Evolutionary conservation across 35 echinoderm and acorn worm species (phyloP).

Genomic region (Stichopus chloronotus): DNA sequence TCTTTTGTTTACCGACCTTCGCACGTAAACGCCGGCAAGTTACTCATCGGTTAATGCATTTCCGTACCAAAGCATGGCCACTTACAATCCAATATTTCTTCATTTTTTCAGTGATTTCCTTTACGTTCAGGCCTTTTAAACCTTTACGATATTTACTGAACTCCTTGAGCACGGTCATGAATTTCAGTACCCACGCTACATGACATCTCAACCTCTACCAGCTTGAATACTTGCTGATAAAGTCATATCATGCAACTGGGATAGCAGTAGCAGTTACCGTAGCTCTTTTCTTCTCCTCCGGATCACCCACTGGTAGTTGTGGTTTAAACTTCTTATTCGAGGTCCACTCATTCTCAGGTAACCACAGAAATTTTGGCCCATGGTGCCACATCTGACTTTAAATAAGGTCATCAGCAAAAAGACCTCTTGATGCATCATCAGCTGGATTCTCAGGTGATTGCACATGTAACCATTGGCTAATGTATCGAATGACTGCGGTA

Average conservation of each 20-base stretch:
- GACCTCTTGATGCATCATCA: conserved; percentile 57
- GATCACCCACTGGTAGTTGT: background rate
- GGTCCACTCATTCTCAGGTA: too few species aligned
- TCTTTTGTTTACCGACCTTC: conserved; percentile 54
- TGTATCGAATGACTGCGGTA: conserved; percentile 70
- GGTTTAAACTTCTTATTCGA: background rate
- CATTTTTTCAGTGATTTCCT: background rate
- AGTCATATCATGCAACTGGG: background rate
- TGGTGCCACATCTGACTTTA: too few species aligned
- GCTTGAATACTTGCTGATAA: conserved; percentile 10
- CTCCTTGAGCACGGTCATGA: background rate
- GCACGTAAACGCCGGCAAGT: conserved; percentile 28
- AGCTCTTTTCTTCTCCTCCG: background rate
- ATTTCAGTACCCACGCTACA: conserved; percentile 31
- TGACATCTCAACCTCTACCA: conserved; percentile 32
- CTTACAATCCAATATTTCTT: conserved; percentile 52
- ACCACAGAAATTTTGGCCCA: too few species aligned
- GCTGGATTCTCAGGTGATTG: conserved; percentile 55
- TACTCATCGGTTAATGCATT: conserved; percentile 35
- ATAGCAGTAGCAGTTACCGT: background rate
- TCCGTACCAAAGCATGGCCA: conserved; percentile 37
- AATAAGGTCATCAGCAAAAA: conserved; percentile 37
- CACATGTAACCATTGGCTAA: conserved; percentile 64
- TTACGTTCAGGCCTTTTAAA: background rate
- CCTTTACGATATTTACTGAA: conserved; percentile 16